Base-by-base conservation (phyloP, 2,888 invertebrate species). In the Cheilosia urbana region DNA sequence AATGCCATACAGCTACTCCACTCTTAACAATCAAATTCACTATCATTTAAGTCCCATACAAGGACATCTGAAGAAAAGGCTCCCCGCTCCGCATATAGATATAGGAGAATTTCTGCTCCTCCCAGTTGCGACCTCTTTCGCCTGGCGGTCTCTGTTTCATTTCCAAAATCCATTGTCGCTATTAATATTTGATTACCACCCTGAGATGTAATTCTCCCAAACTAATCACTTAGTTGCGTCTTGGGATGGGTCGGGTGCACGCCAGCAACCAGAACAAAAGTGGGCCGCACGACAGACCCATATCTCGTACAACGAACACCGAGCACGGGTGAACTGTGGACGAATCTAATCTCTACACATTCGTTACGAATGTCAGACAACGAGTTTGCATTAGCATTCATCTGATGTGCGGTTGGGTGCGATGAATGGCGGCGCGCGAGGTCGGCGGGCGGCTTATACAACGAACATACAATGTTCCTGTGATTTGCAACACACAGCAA, bases 161-260 rank as follows among this genome's bases (percentile, higher is more conserved):
- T 84, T 80, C 75, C 80, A 84, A 84, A 85, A 85, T 81, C 85
- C 81, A 85, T 85, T 85, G 81, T 85, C 85, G 81, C 85, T 72
- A 81, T 85, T 81, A 85, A 85, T 85, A 85, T 81, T 85, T 85
- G 85, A 85, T 85, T 68, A 81, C 85, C 81, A 77, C 85, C 81
- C 85, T 71, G 71, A 85, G 63, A 85, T 66, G 85, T 85, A 81
- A 85, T 81, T 85, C 85, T 57, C 75, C 81, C 75, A 85, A 85
- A 85, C 85, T 85, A 85, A 85, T 85, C 85, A 85, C 85, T 85
- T 85, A 85, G 85, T 71, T 77, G 72, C 72, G 66, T 72, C 76
- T 77, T 80, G 72, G 55, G 53, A 66, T 75, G 58, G 34, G 34
- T 24, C 5, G 17, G 66, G 15, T 15, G 15, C 24, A 6, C 37